Evolutionary conservation across 2,888 invertebrate genomes (phyloP), one percentile per base, ranked within the genome.

Genomic region (Adelphocoris suturalis): DNA sequence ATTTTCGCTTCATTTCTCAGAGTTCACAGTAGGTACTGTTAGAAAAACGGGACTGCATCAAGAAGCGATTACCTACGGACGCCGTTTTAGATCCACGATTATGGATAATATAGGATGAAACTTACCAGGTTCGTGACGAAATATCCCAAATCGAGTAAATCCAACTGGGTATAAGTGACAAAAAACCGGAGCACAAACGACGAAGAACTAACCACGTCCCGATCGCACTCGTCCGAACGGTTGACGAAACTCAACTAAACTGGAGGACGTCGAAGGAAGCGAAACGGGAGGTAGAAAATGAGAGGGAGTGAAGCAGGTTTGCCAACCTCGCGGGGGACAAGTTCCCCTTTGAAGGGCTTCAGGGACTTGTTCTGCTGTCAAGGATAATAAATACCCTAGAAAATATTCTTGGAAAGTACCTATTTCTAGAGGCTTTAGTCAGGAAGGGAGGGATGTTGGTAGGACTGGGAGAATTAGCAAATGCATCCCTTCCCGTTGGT

Each of bases 201-300:
- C 19, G 19, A 16, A 19, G 19, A 37, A 46, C 78, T 11, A 19
- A 12, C 37, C 46, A 9, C 78, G 47, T 37, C 37, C 5, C 16
- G 46, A 0, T 16, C 76, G 37, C 75, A 78, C 46, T 19, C 19
- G 7, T 2, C 78, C 12, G 11, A 2, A n/a, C 78, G 78, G 47
- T 13, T 78, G 78, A 78, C 78, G 37, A 46, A 78, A 78, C 78
- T 14, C 37, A 78, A 78, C 78, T 78, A 46, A 28, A 19, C 75
- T 19, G 28, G 47, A 16, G 78, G 47, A 16, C 76, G 76, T 9
- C 27, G 76, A 37, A 78, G 78, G 78, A 78, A 78, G 46, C 78
- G 47, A 46, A 78, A 46, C 78, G 37, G 76, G 47, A 28, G 16
- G 46, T 14, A 76, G 23, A 27, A 28, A 19, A 78, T n/a, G 78